Base-by-base conservation (phyloP, 2,888 invertebrate genomes). In the Chrysotoxum bicinctum region DNA sequence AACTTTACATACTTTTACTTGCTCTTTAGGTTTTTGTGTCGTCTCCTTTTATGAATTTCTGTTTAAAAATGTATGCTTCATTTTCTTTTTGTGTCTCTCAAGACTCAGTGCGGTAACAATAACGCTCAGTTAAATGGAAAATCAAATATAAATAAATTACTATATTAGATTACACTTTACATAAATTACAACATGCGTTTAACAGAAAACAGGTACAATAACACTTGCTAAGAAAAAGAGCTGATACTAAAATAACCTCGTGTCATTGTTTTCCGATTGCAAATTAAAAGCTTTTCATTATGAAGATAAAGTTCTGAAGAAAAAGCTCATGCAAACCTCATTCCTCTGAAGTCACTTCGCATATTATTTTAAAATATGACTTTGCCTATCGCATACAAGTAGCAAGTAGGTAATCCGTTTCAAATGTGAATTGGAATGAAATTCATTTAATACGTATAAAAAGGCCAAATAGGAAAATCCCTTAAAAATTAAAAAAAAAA, bases 241-340 rank as follows among this genome's bases (percentile, higher is more conserved):
- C 80, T 73, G 76, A 85, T 77, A 80, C 76, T 73, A 80, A 85
- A 85, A 85, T 81, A 73, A 85, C 80, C 85, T 85, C 80, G 69
- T 85, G 85, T 85, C 80, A 85, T 76, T 80, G 84, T 85, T 76
- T 80, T 69, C 64, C 69, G 76, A 85, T 69, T 85, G 85, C 76
- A 73, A 81, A 80, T 70, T 40, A 80, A 58, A 85, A 80, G 80
- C 76, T 76, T 73, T 68, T 37, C 56, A 48, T 40, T 60, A 43
- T 58, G 80, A 85, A 77, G 75, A 75, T 58, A 75, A 84, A 79
- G 70, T 79, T 79, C 32, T 21, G 16, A 37, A 45, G 16, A 26
- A 50, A 85, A 85, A 85, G 85, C 80, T 85, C 68, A 43, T 58
- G 35, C 30, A 56, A 85, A 50, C 58, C 62, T 78, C 32, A 23